Evolutionary conservation across 2,113 vertebrate genomes (phyloP).

Genomic region (Perognathus longimembris): DNA sequence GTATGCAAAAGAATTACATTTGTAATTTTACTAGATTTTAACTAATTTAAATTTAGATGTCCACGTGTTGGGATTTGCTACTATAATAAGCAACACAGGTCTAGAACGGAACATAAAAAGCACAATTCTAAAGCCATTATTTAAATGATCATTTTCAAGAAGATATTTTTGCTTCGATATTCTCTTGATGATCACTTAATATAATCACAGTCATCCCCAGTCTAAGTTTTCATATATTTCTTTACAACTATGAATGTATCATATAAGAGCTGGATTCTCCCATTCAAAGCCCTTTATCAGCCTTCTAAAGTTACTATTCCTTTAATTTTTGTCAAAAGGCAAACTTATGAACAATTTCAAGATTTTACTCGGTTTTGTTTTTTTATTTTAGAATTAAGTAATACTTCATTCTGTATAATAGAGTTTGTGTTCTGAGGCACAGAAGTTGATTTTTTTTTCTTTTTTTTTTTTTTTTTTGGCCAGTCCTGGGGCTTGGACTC

Average conservation of each 20-base stretch:
- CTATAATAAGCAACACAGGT: neutral
- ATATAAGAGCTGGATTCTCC: neutral
- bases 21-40: neutral
- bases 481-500: too few species aligned
- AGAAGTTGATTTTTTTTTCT: too few species aligned
- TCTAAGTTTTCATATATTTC: neutral
- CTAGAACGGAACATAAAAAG: neutral
- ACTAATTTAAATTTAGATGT: neutral
- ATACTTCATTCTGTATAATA: neutral
- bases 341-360: neutral
- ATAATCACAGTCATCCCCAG: neutral
- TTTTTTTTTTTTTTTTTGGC: too few species aligned
- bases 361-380: neutral
- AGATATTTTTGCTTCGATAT: neutral
- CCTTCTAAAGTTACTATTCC: neutral
- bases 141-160: constrained; percentile 14
- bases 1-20: neutral
- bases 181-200: neutral
- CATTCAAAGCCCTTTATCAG: neutral
- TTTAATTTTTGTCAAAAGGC: neutral
- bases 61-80: too few species aligned
- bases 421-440: neutral
- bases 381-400: neutral
- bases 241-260: neutral
- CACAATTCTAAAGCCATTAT: neutral